phyloP scores from a whole-genome alignment of 2,113 vertebrate genomes.

The Emydocephalus ijimae region DNA sequence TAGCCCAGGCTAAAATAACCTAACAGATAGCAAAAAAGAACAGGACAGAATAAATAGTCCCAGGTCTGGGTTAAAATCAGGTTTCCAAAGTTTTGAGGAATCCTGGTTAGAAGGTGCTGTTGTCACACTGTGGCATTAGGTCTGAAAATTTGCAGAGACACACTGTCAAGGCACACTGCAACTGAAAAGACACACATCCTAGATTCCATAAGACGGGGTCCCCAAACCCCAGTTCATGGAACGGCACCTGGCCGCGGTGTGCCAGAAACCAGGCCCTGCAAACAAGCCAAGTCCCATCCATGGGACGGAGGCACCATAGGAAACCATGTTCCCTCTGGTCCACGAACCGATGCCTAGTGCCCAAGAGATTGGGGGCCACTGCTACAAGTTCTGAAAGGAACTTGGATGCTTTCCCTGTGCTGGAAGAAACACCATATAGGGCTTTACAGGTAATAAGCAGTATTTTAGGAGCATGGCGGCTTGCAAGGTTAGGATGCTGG shows the following conservation, averaged over 20 bases:
- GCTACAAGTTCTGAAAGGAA: neutral
- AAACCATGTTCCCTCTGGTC: too few species aligned
- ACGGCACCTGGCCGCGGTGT: fast-evolving
- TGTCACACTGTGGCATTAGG: neutral
- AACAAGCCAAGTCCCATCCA: too few species aligned
- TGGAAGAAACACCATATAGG: neutral
- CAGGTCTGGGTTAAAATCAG: neutral
- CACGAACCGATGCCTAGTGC: too few species aligned
- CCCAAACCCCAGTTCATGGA: too few species aligned
- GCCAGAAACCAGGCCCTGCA: too few species aligned
- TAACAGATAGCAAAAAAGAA: neutral
- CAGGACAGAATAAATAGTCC: neutral
- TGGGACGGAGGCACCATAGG: too few species aligned
- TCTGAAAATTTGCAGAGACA: too few species aligned
- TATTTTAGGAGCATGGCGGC: neutral
- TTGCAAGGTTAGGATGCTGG: neutral
- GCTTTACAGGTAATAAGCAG: neutral
- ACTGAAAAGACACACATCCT: neutral
- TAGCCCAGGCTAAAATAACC: neutral
- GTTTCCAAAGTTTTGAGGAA: neutral
- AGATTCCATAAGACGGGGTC: neutral
- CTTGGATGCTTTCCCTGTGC: neutral
- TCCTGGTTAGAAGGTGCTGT: neutral
- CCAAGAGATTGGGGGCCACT: too few species aligned
- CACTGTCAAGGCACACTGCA: neutral